Percentiles rank a stretch among this genome's conserved stretches.
These are phyloP conservation scores for Digitonthophagus gazella DNA, from an alignment of 2,888 invertebrate genomes.

Conservation along the genomic window DNA sequence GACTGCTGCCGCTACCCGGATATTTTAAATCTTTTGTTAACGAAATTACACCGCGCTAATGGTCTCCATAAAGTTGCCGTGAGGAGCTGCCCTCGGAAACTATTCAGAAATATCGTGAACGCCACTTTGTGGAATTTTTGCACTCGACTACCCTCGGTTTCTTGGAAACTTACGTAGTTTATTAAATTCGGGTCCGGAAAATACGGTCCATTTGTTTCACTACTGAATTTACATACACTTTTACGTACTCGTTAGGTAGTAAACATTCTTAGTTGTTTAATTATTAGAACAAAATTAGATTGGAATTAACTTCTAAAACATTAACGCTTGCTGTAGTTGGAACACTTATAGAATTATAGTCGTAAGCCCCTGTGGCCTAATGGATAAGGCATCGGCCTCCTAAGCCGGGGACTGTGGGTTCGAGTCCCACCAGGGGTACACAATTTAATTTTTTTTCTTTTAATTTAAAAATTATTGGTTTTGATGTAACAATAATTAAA, in stretches of 20 bases:
- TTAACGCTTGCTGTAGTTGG: not conserved
- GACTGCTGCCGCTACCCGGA: not conserved
- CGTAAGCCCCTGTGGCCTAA: slow-evolving; percentile 74
- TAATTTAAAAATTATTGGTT: too few species aligned
- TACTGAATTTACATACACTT: too few species aligned
- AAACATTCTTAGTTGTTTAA: too few species aligned
- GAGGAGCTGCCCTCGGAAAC: not conserved
- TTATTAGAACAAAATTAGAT: too few species aligned
- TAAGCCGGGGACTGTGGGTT: slow-evolving; percentile 84
- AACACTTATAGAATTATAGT: not conserved
- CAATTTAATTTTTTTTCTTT: too few species aligned
- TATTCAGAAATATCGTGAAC: not conserved
- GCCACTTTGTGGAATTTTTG: not conserved
- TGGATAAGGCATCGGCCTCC: slow-evolving; percentile 84
- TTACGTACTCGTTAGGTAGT: too few species aligned
- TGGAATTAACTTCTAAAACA: too few species aligned
- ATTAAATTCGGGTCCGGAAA: too few species aligned
- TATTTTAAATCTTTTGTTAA: not conserved
- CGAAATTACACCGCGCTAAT: not conserved
- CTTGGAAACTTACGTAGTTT: not conserved
- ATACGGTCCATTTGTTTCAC: too few species aligned
- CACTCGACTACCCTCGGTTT: not conserved
- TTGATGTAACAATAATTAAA: too few species aligned
- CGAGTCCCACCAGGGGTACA: slow-evolving; percentile 84
- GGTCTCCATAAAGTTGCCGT: not conserved